A percentile compares a stretch with the other conserved stretches of the same genome.
Evolutionary conservation across 2,888 invertebrate species (phyloP).

Genomic region (Machimus rusticus): DNA sequence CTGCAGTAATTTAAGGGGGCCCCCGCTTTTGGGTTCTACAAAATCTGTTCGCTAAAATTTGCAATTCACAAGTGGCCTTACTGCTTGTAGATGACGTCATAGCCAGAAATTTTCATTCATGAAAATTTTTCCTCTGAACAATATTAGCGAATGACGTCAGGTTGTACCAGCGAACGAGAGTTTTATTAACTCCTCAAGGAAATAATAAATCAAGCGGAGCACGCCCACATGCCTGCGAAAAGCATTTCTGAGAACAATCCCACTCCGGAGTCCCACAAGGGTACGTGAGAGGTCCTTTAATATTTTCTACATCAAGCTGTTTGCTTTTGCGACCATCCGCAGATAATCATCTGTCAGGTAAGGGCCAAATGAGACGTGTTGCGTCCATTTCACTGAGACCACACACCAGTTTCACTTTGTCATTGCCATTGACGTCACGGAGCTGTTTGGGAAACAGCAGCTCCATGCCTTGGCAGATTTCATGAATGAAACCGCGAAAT

Average conservation of each 20-base stretch:
- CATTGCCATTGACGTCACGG: neutral
- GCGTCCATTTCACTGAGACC: neutral
- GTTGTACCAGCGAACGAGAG: neutral
- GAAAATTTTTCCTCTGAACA: neutral
- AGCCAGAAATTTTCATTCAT: neutral
- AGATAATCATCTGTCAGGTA: neutral
- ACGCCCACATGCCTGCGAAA: neutral
- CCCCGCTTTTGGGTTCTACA: no score
- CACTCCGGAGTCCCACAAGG: neutral
- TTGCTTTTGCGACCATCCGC: neutral
- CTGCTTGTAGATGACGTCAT: neutral
- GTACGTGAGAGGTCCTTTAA: neutral
- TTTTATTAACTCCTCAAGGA: neutral
- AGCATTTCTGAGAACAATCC: neutral
- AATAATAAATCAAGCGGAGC: neutral
- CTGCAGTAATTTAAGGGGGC: neutral
- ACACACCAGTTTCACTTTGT: neutral
- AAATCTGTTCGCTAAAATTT: neutral
- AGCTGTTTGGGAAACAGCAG: neutral
- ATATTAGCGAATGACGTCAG: neutral
- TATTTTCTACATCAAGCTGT: neutral
- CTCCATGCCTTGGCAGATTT: neutral
- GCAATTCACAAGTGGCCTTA: neutral
- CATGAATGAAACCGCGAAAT: neutral
- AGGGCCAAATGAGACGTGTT: neutral